Evolutionary conservation across 2,888 invertebrate species (phyloP), one percentile per base, ranked within the genome.

Genomic region (Aplocera efformata): DNA sequence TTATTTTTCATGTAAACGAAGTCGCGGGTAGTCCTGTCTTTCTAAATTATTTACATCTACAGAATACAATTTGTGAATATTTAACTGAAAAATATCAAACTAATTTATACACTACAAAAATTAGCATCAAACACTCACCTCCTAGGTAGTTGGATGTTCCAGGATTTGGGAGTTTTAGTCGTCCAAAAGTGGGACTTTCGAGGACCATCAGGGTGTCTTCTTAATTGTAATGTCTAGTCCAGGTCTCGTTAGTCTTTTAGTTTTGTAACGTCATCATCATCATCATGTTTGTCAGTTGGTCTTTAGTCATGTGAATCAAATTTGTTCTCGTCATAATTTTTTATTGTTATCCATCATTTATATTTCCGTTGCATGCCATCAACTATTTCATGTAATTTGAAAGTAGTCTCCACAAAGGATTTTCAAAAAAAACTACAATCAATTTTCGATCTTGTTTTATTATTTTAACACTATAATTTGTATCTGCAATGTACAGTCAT

Each of bases 401-500:
- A 17, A 17, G 13, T 2, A 5, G 13, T 17, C 13, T 17, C 5
- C 13, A 9, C 6, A 11, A 34, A 17, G n/a, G 7, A 11, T 4
- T 23, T 2, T 4, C 8, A 6, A 6, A n/a, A n/a, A 23, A 23
- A 8, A 60, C 51, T 22, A 33, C 33, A 41, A 30, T 20, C 48
- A 43, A 39, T 54, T 61, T 64, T 67, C 64, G 57, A 45, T 56
- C 63, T 60, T 66, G 56, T 63, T 76, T 83, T 81, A 81, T 75
- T 81, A 61, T 70, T 72, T 78, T 70, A 72, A 74, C 66, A 74
- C 64, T 77, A 77, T 78, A 79, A 79, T 76, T 83, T 79, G 79
- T 83, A 72, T 80, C 79, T 74, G 78, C 83, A 81, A 85, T 86
- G 75, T 85, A 86, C 85, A 85, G 66, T 72, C 69, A 58, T 60